Conservation (phyloP, 1,140 invertebrate species). For the Zaprionus ornatus region DNA sequence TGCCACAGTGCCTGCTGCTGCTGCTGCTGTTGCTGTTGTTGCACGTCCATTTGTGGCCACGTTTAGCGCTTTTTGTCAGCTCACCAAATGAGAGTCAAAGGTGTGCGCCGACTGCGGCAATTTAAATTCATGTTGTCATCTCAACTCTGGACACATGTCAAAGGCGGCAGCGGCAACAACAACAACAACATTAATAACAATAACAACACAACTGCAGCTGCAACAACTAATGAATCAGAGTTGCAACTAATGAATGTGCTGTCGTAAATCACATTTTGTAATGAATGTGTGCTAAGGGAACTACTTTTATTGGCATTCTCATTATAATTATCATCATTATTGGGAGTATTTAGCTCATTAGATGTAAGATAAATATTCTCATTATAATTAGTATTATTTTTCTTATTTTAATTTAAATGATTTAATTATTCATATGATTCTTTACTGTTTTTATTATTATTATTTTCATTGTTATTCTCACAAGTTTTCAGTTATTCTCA, state of each 20-base stretch:
- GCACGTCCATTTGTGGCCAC: constrained; percentile 14
- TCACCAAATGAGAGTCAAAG: constrained; percentile 36
- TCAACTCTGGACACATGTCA: constrained; percentile 35
- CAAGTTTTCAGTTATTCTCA: no score
- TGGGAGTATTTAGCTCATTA: no score
- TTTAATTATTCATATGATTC: no score
- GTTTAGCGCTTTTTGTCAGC: constrained; percentile 18
- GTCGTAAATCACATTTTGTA: background rate
- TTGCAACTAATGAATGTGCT: background rate
- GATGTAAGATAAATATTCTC: no score
- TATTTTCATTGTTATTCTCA: no score
- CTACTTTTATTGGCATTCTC: background rate
- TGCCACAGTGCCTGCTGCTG: constrained; percentile 21
- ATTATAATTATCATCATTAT: background rate
- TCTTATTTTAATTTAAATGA: no score
- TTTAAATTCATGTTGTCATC: constrained; percentile 48
- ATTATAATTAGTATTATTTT: no score
- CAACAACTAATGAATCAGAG: constrained; percentile 11
- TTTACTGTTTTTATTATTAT: no score
- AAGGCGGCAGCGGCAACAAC: constrained; percentile 3
- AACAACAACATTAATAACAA: background rate
- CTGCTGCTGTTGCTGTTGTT: background rate
- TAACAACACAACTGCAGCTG: background rate
- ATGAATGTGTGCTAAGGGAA: background rate
- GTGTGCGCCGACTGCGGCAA: constrained; percentile 30